These are phyloP conservation scores for Macrosoma leucophasiata DNA, from an alignment of 2,888 invertebrate genomes.

Conservation along the genomic window DNA sequence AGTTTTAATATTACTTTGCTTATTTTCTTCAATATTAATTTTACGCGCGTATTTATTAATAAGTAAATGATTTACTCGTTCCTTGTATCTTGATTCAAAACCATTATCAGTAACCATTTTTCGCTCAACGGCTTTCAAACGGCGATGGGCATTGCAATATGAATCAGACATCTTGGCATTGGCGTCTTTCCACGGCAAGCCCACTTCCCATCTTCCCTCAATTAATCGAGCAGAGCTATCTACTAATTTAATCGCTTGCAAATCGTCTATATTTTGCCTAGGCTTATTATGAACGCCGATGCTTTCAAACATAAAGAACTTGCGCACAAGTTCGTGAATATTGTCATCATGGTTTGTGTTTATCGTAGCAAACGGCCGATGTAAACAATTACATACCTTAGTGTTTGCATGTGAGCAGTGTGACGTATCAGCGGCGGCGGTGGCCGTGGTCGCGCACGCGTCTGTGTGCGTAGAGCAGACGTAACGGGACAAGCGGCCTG, in stretches of 20 bases:
- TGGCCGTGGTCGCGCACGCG: background rate
- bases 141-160: slow-evolving; percentile 14
- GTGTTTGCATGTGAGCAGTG: background rate
- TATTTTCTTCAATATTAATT: background rate
- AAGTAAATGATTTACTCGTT: slow-evolving; percentile 22
- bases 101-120: slow-evolving; percentile 17
- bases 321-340: background rate
- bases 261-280: background rate
- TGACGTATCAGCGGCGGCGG: background rate
- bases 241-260: slow-evolving; percentile 11
- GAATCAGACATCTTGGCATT: slow-evolving; percentile 18
- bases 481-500: too few species aligned
- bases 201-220: slow-evolving; percentile 21
- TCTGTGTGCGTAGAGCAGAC: background rate
- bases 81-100: slow-evolving; percentile 15
- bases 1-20: background rate
- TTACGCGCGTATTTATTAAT: slow-evolving; percentile 21
- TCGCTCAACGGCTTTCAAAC: slow-evolving; percentile 20
- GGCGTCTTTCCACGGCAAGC: slow-evolving; percentile 22
- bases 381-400: background rate
- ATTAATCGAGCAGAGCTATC: slow-evolving; percentile 14
- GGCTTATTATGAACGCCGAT: background rate
- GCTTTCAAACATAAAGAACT: background rate
- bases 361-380: background rate
- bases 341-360: background rate